Evolutionary conservation across 92 coral and sea anemone genomes (phyloP).

Genomic region (Zoanthus sansibaricus): DNA sequence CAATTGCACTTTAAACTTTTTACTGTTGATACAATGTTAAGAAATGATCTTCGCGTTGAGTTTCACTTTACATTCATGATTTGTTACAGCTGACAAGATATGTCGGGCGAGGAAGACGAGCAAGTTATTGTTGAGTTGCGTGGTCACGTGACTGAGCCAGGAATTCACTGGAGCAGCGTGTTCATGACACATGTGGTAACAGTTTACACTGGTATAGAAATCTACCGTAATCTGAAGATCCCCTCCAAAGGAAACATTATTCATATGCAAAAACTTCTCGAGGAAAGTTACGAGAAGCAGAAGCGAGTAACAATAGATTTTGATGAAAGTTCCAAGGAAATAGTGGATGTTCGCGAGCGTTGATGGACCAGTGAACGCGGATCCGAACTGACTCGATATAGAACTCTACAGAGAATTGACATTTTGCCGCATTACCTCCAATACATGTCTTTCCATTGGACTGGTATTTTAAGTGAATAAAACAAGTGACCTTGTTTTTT

Average conservation of each 20-base stretch:
- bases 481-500: too few species aligned
- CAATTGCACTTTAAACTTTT: too few species aligned
- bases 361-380: neutral
- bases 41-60: too few species aligned
- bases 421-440: neutral
- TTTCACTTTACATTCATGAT: neutral
- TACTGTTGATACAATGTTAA: too few species aligned
- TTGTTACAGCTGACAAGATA: conserved; percentile 4
- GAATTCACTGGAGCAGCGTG: conserved; percentile 44
- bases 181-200: conserved; percentile 40
- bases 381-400: neutral
- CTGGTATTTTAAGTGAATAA: too few species aligned
- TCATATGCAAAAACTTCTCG: conserved; percentile 23
- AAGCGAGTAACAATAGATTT: conserved; percentile 41
- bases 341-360: conserved; percentile 43
- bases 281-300: conserved; percentile 43
- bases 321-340: conserved; percentile 36
- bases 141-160: conserved; percentile 39
- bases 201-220: conserved; percentile 38
- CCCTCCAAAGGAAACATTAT: conserved; percentile 28
- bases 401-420: neutral
- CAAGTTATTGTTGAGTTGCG: conserved; percentile 37
- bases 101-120: conserved; percentile 46
- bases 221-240: conserved; percentile 36
- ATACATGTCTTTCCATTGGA: neutral